Evolutionary conservation across 2,888 invertebrate species (phyloP).

Genomic region (Tenthredo livida): DNA sequence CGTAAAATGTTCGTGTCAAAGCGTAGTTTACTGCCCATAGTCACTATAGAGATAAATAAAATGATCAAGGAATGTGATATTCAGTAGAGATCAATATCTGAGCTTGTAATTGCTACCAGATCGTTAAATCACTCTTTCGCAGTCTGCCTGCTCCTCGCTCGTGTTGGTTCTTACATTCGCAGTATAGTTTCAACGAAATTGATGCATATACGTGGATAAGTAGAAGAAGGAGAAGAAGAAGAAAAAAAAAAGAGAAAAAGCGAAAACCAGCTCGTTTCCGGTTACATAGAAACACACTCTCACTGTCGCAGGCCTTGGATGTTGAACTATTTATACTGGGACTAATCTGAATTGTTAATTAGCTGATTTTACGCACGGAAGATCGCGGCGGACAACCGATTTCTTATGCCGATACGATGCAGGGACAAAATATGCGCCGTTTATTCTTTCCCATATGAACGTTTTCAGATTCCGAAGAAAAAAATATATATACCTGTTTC

Average conservation of each 20-base stretch:
- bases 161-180: not conserved
- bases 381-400: not conserved
- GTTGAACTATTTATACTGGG: not conserved
- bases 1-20: constrained; percentile 3
- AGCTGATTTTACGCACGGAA: constrained; percentile 9
- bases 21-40: not conserved
- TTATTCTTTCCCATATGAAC: not conserved
- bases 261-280: constrained; percentile 10
- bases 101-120: constrained; percentile 17
- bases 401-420: not conserved
- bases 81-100: constrained; percentile 14
- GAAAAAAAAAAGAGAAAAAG: not conserved
- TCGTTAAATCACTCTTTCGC: constrained; percentile 29
- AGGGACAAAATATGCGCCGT: not conserved
- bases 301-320: not conserved
- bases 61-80: not conserved
- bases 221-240: too few relatives aligned
- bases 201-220: not conserved
- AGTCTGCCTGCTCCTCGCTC: too few relatives aligned
- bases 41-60: not conserved
- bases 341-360: constrained; percentile 39
- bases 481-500: not conserved
- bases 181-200: not conserved
- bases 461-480: not conserved
- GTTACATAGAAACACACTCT: constrained; percentile 24